These are phyloP conservation scores for Peromyscus leucopus DNA, from an alignment of 2,113 vertebrate species.

Conservation along the genomic window DNA sequence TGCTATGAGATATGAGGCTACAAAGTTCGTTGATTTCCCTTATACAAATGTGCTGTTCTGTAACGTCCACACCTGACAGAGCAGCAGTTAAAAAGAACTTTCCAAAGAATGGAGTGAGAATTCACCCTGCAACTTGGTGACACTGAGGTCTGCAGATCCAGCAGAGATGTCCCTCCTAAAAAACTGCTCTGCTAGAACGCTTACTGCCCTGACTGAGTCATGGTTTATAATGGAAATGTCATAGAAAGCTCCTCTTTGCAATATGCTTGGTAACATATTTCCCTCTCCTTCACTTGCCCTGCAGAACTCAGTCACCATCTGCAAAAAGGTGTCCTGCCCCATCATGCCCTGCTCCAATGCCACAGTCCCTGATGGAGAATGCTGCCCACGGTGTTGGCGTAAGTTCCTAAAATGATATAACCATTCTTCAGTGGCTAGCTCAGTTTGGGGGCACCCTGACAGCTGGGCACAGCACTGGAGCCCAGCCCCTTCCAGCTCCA, in stretches of 20 bases:
- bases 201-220: neutral
- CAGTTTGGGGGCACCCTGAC: neutral
- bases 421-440: neutral
- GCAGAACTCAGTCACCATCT: slow-evolving; percentile 96
- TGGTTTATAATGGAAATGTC: neutral
- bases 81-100: slow-evolving; percentile 18
- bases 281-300: slow-evolving; percentile 55
- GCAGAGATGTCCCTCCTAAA: neutral
- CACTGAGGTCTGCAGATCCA: neutral
- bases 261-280: slow-evolving; percentile 40
- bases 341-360: slow-evolving; percentile 96
- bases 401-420: slow-evolving; percentile 82
- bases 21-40: slow-evolving; percentile 18
- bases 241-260: neutral
- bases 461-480: neutral
- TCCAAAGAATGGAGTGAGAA: neutral
- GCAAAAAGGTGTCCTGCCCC: slow-evolving; percentile 97
- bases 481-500: neutral
- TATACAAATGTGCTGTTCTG: slow-evolving; percentile 52
- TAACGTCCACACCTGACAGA: neutral
- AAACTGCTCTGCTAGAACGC: neutral
- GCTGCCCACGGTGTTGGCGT: slow-evolving; percentile 97
- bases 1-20: neutral
- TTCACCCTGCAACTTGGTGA: neutral
- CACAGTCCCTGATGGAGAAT: slow-evolving; percentile 97